Base-by-base conservation (phyloP, 2,113 vertebrate genomes). In the Hydrochoerus hydrochaeris region DNA sequence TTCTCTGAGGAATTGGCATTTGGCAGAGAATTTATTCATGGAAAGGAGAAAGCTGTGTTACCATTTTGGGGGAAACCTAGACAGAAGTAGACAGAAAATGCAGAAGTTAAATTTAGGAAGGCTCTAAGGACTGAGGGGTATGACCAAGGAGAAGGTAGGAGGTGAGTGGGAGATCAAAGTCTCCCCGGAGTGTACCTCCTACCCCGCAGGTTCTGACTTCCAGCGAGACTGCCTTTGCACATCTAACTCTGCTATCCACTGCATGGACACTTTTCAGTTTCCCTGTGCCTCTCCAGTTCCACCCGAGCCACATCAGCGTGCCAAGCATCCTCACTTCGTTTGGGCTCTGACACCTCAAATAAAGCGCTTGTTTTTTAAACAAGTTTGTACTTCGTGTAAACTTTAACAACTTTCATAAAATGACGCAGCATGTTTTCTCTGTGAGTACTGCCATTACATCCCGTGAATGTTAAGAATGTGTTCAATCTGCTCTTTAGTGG, bases 241-340 rank as follows among this genome's bases (percentile, higher is more conserved):
- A 5, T 3, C 9, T 0, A 16, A n/a, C 0, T 17, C 7, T 0
- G 26, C 17, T 26, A 2, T 14, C 5, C 35, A 2, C 32, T 3
- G 3, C 6, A 24, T 41, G 8, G 7, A n/a, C 44, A 32, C 10
- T 63, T 80, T 30, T 58, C 38, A 92, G 0, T 5, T 75, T n/a
- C 62, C 1, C 8, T 11, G 10, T 26, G n/a, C 65, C 24, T 69
- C 44, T 44, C 1, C 69, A 85, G 0, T 89, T 38, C 7, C 1
- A 5, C 35, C 24, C 17, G 32, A 65, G 69, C 8, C 20, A 16
- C 26, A 30, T 62, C 46, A 32, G 16, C 20, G 13, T 35, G 32
- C 17, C 28, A 41, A 4, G 17, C 19, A 78, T 80, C 3, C 38
- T 94, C 0, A 5, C 1, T 58, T 90, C 83, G n/a, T 30, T 83